Conservation (phyloP, 1,140 invertebrate species). For the Drosophila novamexicana region DNA sequence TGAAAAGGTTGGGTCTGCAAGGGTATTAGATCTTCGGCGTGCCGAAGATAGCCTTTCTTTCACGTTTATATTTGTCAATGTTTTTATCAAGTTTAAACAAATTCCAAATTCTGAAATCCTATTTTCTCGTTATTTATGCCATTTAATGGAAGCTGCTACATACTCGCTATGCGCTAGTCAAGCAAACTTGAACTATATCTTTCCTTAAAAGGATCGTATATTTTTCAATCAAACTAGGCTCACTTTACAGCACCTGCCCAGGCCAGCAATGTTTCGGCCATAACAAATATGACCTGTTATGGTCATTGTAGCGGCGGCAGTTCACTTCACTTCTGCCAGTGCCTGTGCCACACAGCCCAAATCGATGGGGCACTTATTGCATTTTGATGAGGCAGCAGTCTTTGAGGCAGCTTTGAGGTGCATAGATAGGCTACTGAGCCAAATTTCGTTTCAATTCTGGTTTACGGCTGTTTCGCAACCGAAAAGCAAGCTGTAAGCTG, state of each 20-base stretch:
- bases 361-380: constrained; percentile 50
- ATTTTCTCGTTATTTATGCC: too few species aligned
- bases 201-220: too few species aligned
- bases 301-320: constrained; percentile 1
- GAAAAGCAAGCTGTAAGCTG: background rate
- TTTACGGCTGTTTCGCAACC: constrained; percentile 23
- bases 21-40: too few species aligned
- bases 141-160: too few species aligned
- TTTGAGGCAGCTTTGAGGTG: constrained; percentile 29
- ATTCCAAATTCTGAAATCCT: too few species aligned
- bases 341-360: constrained; percentile 8
- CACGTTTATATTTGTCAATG: too few species aligned
- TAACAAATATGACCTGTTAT: constrained; percentile 12
- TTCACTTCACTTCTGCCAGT: constrained; percentile 1
- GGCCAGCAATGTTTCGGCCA: background rate
- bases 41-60: too few species aligned
- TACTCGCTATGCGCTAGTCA: too few species aligned
- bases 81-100: too few species aligned
- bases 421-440: constrained; percentile 2
- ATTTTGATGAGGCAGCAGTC: constrained; percentile 46
- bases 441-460: background rate
- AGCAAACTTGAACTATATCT: too few species aligned
- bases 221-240: too few species aligned
- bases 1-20: too few species aligned
- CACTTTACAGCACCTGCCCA: background rate